Percentiles rank a stretch among this genome's conserved stretches.
Conservation (phyloP, 2,113 vertebrate genomes). For the rat (Rattus norvegicus) region DNA sequence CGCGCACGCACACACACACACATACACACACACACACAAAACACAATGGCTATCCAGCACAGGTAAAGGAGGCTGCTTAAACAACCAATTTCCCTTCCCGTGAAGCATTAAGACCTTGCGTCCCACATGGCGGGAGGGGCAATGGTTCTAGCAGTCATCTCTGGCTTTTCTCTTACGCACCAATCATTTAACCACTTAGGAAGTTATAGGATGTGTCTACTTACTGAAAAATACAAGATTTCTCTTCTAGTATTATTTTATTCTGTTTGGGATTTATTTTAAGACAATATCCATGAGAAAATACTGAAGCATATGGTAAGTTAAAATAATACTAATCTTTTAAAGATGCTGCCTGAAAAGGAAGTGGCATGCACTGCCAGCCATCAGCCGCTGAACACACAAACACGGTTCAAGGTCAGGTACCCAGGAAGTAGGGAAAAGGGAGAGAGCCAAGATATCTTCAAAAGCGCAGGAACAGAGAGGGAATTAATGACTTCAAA, state of each 20-base stretch:
- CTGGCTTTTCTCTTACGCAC: background rate
- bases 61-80: background rate
- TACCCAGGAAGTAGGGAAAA: background rate
- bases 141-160: background rate
- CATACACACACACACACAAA: background rate
- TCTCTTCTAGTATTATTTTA: background rate
- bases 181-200: constrained; percentile 35
- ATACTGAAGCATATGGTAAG: constrained; percentile 17
- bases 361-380: background rate
- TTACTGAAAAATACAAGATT: background rate
- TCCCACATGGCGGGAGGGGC: background rate
- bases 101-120: background rate
- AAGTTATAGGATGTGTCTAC: background rate
- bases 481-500: background rate
- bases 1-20: background rate
- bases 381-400: background rate
- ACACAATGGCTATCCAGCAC: background rate
- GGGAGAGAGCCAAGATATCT: background rate
- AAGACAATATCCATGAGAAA: background rate
- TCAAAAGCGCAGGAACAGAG: background rate
- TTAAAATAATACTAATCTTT: constrained; percentile 30
- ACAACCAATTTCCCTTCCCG: background rate
- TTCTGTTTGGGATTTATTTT: background rate
- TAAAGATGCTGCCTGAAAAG: background rate
- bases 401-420: background rate